Conservation (phyloP, 2,797 vertebrate species). For the Muscicapa striata region DNA sequence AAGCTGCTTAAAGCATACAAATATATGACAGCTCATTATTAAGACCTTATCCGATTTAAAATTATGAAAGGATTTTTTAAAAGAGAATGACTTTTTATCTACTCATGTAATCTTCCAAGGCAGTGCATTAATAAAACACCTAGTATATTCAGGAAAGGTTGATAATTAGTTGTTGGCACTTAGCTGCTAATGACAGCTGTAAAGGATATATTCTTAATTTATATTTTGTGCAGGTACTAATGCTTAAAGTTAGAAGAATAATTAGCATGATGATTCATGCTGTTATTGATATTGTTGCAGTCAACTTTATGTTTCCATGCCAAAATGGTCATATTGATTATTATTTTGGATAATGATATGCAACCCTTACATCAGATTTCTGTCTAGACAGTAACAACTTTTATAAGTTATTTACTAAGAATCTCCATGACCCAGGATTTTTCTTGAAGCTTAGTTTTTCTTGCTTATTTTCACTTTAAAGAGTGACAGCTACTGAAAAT, state of each 20-base stretch:
- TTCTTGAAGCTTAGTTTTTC: slow-evolving; percentile 1
- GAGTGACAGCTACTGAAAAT: background rate
- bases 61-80: background rate
- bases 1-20: background rate
- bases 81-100: background rate
- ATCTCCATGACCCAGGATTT: background rate
- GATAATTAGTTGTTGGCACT: slow-evolving; percentile 15
- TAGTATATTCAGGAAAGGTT: slow-evolving; percentile 17
- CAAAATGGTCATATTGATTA: slow-evolving; percentile 47
- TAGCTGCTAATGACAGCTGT: slow-evolving; percentile 16
- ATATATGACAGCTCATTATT: background rate
- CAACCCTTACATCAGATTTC: slow-evolving; percentile 19
- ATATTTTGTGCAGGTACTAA: slow-evolving; percentile 44
- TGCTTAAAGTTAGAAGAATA: slow-evolving; percentile 26
- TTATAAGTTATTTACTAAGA: slow-evolving; percentile 43
- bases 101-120: background rate
- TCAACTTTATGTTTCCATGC: slow-evolving; percentile 11
- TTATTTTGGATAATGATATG: slow-evolving; percentile 19
- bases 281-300: slow-evolving; percentile 46
- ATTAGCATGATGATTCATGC: slow-evolving; percentile 51
- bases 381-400: slow-evolving; percentile 47
- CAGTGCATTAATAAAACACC: slow-evolving; percentile 30
- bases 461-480: slow-evolving; percentile 10
- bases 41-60: background rate
- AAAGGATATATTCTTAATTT: slow-evolving; percentile 39